Evolutionary conservation across 2,797 vertebrate genomes (phyloP), one percentile per base, ranked within the genome.

Genomic region (Megaceryle alcyon): DNA sequence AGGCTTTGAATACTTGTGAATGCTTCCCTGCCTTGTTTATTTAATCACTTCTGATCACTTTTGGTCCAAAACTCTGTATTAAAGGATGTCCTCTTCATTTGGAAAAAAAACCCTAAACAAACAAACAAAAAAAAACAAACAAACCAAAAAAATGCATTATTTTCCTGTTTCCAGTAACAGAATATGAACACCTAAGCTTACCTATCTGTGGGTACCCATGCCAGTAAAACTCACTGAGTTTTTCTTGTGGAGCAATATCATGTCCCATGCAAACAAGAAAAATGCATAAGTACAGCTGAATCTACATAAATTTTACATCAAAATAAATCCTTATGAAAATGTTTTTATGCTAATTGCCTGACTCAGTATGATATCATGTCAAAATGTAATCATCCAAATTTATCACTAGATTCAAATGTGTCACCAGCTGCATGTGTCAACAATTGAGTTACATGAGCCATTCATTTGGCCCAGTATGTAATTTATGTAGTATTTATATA

Each of bases 341-440:
- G 46, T 43, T 83, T 65, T 59, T 93, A 82, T 92, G 81, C 46
- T 96, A 94, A 96, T 96, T 95, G 82, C 59, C 84, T 91, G 90
- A 73, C 49, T 92, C 91, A 80, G 83, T 91, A 78, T 63, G 92
- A 73, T 88, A 92, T 49, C 82, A 72, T 94, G 86, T 89, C 83
- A 92, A 88, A 95, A 92, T 86, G 28, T 90, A 96, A 93, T 88
- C 72, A 95, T 82, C 41, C 49, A 94, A 86, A 95, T 93, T 93
- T 87, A 97, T 97, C 88, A 85, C 80, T 79, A 64, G 64, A 88
- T 91, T 68, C 91, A 95, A 94, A 95, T 66, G 31, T 97, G 88
- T 93, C 93, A 94, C 69, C 91, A 94, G 92, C 88, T 97, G 91
- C 73, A 86, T 90, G 33, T 84, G 79, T 85, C 86, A 77, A 48